These are phyloP conservation scores for Sminthurides bifidus DNA, from an alignment of 1,140 invertebrate genomes.

Conservation along the genomic window DNA sequence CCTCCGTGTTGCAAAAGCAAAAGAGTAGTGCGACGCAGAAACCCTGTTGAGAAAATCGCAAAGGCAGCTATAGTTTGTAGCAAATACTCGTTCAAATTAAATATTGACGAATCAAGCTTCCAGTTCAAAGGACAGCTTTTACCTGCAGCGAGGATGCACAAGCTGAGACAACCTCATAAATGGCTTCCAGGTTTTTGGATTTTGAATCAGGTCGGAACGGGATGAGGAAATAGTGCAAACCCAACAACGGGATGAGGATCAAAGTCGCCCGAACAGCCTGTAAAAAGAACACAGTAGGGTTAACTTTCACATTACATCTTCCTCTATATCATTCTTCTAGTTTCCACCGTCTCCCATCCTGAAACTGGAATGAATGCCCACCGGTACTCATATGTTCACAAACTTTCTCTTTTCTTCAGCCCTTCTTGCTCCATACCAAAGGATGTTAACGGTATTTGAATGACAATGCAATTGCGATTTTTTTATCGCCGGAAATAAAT, in stretches of 20 bases:
- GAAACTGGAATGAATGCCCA: neutral
- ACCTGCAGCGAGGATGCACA: conserved; percentile 30
- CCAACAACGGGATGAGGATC: conserved; percentile 68
- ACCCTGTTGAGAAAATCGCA: conserved; percentile 37
- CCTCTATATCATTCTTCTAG: conserved; percentile 17
- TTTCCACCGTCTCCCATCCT: neutral
- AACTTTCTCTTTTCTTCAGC: neutral
- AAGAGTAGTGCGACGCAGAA: conserved; percentile 47
- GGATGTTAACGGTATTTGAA: too few species aligned
- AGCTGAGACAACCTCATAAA: conserved; percentile 31
- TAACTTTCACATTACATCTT: too few species aligned
- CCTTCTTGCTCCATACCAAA: too few species aligned
- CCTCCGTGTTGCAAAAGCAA: conserved; percentile 49
- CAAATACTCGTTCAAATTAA: neutral
- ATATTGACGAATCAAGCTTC: too few species aligned
- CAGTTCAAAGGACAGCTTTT: too few species aligned
- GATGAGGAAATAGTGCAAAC: conserved; percentile 72
- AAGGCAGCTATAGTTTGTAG: neutral
- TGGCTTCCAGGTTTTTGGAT: conserved; percentile 10
- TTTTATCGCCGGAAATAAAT: too few species aligned
- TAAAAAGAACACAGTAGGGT: too few species aligned
- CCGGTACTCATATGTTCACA: neutral
- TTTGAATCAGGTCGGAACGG: conserved; percentile 60
- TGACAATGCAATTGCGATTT: too few species aligned
- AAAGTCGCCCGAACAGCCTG: conserved; percentile 60